Conservation (phyloP, 2,797 vertebrate species). For the Adrianichthys oophorus region DNA sequence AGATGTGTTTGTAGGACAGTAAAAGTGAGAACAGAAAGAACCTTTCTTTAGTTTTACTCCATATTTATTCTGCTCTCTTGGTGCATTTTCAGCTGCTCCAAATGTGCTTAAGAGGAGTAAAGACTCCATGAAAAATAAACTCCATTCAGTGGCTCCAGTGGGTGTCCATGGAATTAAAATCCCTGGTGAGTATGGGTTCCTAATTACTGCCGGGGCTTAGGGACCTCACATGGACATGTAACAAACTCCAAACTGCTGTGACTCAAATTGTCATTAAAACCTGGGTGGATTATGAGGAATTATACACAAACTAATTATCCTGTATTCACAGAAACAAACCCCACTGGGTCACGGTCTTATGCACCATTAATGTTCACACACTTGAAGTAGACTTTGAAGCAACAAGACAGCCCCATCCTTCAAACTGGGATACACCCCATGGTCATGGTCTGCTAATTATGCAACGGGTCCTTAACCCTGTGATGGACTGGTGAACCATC, state of each 20-base stretch:
- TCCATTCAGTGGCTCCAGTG: background rate
- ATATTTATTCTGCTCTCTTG: no score
- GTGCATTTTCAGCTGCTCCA: no score
- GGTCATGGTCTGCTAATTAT: no score
- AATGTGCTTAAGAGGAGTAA: background rate
- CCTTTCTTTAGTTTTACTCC: no score
- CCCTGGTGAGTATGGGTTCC: conserved; percentile 6
- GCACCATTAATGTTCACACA: no score
- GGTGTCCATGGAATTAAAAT: conserved; percentile 5
- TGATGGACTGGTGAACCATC: no score
- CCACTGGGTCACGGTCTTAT: background rate
- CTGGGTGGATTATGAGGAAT: conserved; percentile 40
- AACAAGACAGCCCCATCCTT: no score
- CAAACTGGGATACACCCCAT: no score
- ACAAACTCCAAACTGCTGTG: conserved; percentile 21
- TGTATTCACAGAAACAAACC: background rate
- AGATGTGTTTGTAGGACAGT: no score
- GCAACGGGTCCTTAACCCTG: no score
- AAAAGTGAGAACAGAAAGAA: no score
- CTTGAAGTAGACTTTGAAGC: no score
- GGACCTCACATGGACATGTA: conserved; percentile 27
- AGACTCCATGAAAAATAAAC: conserved; percentile 5
- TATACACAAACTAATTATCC: conserved; percentile 7
- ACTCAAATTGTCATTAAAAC: conserved; percentile 2
- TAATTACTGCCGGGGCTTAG: conserved; percentile 44